Evolutionary conservation across 1,140 invertebrate species (phyloP), one percentile per base, ranked within the genome.

Genomic region (Sarcophaga peregrina): DNA sequence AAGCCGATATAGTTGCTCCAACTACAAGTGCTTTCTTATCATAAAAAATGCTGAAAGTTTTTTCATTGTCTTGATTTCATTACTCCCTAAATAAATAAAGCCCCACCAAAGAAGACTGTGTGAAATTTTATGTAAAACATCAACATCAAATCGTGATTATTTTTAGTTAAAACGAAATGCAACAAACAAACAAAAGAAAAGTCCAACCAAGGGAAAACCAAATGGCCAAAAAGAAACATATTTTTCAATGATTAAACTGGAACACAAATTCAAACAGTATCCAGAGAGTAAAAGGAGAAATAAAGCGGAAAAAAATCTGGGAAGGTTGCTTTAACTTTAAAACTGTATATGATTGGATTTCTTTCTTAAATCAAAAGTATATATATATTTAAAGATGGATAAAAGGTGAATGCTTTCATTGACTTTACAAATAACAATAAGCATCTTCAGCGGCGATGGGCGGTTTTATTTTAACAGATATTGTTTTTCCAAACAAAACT

Each of bases 81-180:
- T 37, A 2, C 25, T 37, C 25, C 25, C 25, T 68, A n/a, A 68
- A n/a, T n/a, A 68, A 62, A 15, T 47, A 9, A 48, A 76, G 3
- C 48, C 46, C 54, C 15, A n/a, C 13, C n/a, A 68, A n/a, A 68
- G 52, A 62, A 54, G 62, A 8, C 62, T 82, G 81, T 74, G 81
- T 74, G 81, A 82, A 73, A 82, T 82, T 82, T 82, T 82, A 82
- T 82, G 81, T 82, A 73, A 82, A 82, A 82, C 81, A 82, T 82
- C 48, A 20, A 68, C 73, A 68, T 37, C 48, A 74, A 20, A 68
- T 82, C 62, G 62, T 82, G 62, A 82, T 82, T 73, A 17, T 62
- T 58, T 80, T 48, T 20, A 25, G 13, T 13, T 7, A 80, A 54
- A 50, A 80, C 6, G 20, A 75, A 46, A 46, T 37, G 25, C 25